These are phyloP conservation scores for Narcine bancroftii DNA, from an alignment of 2,113 vertebrate genomes.

Conservation along the genomic window DNA sequence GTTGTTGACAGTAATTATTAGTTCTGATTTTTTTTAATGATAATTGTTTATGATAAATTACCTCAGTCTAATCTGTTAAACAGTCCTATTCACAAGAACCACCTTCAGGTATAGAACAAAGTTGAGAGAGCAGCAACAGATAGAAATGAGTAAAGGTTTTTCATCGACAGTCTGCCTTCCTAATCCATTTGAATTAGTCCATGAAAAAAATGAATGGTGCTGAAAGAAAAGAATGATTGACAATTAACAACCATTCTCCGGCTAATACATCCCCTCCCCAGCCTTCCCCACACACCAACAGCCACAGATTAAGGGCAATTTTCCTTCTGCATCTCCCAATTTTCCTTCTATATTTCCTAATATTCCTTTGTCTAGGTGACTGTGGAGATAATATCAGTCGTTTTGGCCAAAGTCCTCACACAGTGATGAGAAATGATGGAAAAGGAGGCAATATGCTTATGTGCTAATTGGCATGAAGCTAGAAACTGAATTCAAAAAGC, in stretches of 20 bases:
- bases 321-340: too few relatives aligned
- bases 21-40: neutral
- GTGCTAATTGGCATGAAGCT: neutral
- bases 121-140: neutral
- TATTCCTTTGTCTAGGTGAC: slow-evolving; percentile 25
- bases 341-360: slow-evolving; percentile 15
- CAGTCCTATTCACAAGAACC: neutral
- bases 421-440: slow-evolving; percentile 21
- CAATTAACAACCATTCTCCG: neutral
- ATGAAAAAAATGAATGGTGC: slow-evolving; percentile 26
- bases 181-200: slow-evolving; percentile 25
- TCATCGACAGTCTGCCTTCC: neutral
- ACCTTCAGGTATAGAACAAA: neutral
- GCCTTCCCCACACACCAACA: neutral
- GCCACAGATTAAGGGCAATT: slow-evolving; percentile 33
- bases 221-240: slow-evolving; percentile 28
- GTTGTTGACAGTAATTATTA: neutral
- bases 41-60: neutral
- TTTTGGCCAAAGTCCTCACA: neutral
- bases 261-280: neutral
- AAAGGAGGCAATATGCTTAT: neutral
- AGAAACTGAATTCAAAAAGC: neutral
- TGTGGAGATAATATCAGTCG: slow-evolving; percentile 23
- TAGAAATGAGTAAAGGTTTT: slow-evolving; percentile 22
- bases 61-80: neutral